Evolutionary conservation across 30 jellyfish, hydroid and myxozoan species (phyloP), one percentile per base, ranked within the genome.

Genomic region (Catostylus mosaicus): DNA sequence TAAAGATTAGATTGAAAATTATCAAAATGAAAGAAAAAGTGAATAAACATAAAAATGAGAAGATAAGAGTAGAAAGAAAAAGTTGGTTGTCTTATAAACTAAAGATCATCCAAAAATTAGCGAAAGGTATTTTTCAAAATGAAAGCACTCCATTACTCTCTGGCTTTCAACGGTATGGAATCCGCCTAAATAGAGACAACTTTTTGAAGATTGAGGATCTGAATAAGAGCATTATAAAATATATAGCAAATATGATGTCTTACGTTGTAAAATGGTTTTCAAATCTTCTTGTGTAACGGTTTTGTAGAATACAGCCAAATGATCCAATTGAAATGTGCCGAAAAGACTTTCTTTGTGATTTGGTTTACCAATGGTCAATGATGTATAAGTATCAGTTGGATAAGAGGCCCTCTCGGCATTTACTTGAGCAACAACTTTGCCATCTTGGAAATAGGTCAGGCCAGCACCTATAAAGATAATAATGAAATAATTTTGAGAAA

Each of bases 291-390:
- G 79, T 9, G 71, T 46, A 30, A 84, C 83, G 14, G 77, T 30
- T 43, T 82, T 70, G 86, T 92, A 87, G 46, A 87, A 92, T 14
- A 92, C 87, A 18, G 86, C 96, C 31, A 92, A 74, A 61, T 88
- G 83, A 70, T 92, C 97, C 98, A 92, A 85, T 29, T 67, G 75
- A 75, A 92, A 92, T 0, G 89, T 32, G 18, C 97, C 98, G 70
- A 80, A 92, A 56, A 88, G 97, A 30, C 88, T 92, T 23, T 77
- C 95, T n/a, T 73, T 79, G 51, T 92, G 97, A 70, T 92, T 92
- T 26, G 98, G 97, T 54, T 81, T 92, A 7, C 98, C 98, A 74
- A 92, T 82, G 20, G 98, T 92, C 10, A 92, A 84, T 22, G 68
- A 30, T 26, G 97, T 92, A 60, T 87, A 93, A 2, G 85, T 81